Percentiles rank a stretch among this genome's conserved stretches.
phyloP scores from a whole-genome alignment of 1,140 invertebrate genomes.

The Brachionus asplanchnoidis region DNA sequence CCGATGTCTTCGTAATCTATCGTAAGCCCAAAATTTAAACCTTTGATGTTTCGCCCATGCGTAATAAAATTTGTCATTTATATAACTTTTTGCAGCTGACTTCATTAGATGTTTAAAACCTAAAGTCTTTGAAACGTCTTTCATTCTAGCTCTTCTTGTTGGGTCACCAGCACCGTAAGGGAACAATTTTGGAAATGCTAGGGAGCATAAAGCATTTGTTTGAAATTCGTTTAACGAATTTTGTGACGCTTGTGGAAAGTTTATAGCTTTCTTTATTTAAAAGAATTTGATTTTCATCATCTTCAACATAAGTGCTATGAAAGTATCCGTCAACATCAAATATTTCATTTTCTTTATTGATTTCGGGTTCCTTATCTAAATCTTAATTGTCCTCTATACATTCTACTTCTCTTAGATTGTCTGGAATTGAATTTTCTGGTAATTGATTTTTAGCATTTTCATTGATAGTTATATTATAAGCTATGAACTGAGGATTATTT shows the following conservation, averaged over 20 bases:
- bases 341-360: background rate
- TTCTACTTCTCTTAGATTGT: background rate
- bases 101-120: background rate
- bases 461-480: background rate
- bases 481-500: constrained; percentile 6
- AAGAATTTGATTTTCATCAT: no score
- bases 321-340: background rate
- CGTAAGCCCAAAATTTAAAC: background rate
- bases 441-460: background rate
- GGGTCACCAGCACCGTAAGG: background rate
- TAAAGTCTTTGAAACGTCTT: background rate
- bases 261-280: background rate
- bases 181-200: background rate
- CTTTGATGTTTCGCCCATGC: background rate
- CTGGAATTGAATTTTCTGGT: background rate
- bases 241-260: constrained; percentile 9
- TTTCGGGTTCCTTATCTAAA: background rate
- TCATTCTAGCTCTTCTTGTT: no score
- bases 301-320: background rate
- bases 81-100: background rate
- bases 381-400: background rate
- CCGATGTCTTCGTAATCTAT: background rate
- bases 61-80: background rate
- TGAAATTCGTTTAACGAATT: background rate
- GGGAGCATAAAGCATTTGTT: background rate